Evolutionary conservation across 2,888 invertebrate genomes (phyloP).

Genomic region (Xestobium rufovillosum): DNA sequence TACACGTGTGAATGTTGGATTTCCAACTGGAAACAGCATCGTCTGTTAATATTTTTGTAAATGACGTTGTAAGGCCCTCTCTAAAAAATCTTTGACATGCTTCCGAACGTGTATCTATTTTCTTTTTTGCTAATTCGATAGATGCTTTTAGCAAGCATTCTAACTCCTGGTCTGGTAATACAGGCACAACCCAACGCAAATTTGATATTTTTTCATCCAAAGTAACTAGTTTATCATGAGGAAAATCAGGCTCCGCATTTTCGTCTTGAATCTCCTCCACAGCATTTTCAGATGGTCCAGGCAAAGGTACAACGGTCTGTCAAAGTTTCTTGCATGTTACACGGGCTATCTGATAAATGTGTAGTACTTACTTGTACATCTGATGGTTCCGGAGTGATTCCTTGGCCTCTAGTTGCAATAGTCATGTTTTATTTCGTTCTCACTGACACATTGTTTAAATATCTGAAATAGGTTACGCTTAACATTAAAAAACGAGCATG

Average conservation of each 20-base stretch:
- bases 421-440: constrained; percentile 47
- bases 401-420: constrained; percentile 56
- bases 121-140: constrained; percentile 78
- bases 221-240: constrained; percentile 75
- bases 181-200: constrained; percentile 95
- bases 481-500: neutral
- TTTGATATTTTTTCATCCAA: constrained; percentile 95
- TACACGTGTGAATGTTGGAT: constrained; percentile 92
- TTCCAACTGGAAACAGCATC: constrained; percentile 98
- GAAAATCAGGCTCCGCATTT: constrained; percentile 64
- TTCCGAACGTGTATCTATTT: constrained; percentile 83
- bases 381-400: constrained; percentile 51
- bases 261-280: constrained; percentile 37
- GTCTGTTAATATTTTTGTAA: constrained; percentile 93
- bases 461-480: constrained; percentile 27
- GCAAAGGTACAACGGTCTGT: constrained; percentile 20
- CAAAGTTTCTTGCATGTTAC: neutral
- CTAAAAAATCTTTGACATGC: constrained; percentile 92
- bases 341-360: no score
- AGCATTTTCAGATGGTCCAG: constrained; percentile 30
- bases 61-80: constrained; percentile 88
- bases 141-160: constrained; percentile 85
- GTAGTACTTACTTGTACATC: constrained; percentile 40
- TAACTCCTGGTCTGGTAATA: constrained; percentile 91
- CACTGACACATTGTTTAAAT: constrained; percentile 35